A percentile compares a stretch with the other conserved stretches of the same genome.
phyloP scores from a whole-genome alignment of 1,140 invertebrate species.

The Hycleus phaleratus region DNA sequence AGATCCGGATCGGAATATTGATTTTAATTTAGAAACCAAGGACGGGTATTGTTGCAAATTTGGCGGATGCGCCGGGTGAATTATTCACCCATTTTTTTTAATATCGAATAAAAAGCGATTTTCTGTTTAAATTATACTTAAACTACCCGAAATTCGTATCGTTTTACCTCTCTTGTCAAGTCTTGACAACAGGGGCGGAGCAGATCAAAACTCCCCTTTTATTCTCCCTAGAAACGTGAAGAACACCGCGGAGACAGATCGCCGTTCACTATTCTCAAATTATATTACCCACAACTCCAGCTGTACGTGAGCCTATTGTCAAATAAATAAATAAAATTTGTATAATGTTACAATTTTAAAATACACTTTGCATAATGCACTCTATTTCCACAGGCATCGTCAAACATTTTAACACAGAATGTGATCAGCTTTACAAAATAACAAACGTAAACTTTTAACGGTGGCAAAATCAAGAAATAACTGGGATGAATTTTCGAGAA shows the following conservation, averaged over 20 bases:
- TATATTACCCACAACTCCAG: slow-evolving; percentile 36
- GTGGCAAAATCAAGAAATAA: too few relatives aligned
- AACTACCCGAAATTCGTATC: too few relatives aligned
- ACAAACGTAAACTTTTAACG: neutral
- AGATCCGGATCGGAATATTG: neutral
- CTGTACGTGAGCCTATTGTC: slow-evolving; percentile 42
- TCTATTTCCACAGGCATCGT: slow-evolving; percentile 7
- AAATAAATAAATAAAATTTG: slow-evolving; percentile 44
- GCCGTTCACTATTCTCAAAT: slow-evolving; percentile 41
- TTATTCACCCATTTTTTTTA: too few relatives aligned
- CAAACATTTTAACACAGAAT: slow-evolving; percentile 31
- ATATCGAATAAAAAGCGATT: too few relatives aligned
- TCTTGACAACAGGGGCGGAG: slow-evolving; percentile 16
- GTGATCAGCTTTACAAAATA: slow-evolving; percentile 35
- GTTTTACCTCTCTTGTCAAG: neutral
- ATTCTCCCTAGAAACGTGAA: slow-evolving; percentile 23
- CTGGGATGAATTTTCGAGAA: too few relatives aligned
- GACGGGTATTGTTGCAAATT: neutral
- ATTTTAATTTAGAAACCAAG: neutral
- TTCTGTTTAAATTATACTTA: too few relatives aligned
- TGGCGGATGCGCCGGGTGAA: too few relatives aligned
- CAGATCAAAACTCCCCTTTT: slow-evolving; percentile 14
- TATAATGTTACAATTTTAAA: slow-evolving; percentile 41
- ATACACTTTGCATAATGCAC: slow-evolving; percentile 42
- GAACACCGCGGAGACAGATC: slow-evolving; percentile 36